Base-by-base conservation (phyloP, 2,888 invertebrate species). In the Dasysyrphus tricinctus region DNA sequence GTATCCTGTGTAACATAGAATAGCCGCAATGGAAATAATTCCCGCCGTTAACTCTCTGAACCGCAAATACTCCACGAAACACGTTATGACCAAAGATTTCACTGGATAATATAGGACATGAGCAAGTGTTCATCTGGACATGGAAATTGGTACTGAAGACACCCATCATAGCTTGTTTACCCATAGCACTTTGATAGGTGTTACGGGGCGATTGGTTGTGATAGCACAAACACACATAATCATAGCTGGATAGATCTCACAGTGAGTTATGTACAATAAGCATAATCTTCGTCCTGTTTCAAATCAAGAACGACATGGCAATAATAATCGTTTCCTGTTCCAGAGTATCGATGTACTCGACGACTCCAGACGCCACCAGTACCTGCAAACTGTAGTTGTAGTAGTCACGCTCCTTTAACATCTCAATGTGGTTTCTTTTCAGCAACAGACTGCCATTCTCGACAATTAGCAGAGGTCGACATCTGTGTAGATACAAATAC, bases 131-230 rank as follows among this genome's bases (percentile, higher is more conserved):
- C 99, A 99, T 99, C 89, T 99, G 95, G 8, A 99, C 99, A 93
- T 99, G 99, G 94, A 97, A 99, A 92, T 99, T 99, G 5, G 99
- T 99, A 89, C 99, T 99, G 92, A 99, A 99, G 7, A 99, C 99
- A 80, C 99, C 99, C n/a, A n/a, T n/a, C 98, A 99, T 99, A 90
- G 98, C 98, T 95, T 99, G 99, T 94, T 99, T 99, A 94, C 99
- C 99, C 99, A 99, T 99, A 97, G 99, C 99, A 94, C 98, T 98
- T 94, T 99, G 99, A 93, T 99, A 99, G 70, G 99, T 99, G 92
- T 99, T 99, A 94, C 99, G 97, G 84, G 99, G 99, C 92, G 98
- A 98, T 93, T 99, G 99, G 92, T 99, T 99, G 94, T 99, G 99
- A 98, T 99, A n/a, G 99, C 99, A 93, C 99, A 99, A 11, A 99